phyloP scores from a whole-genome alignment of 2,888 invertebrate species.

The Phaonia tiefii region DNA sequence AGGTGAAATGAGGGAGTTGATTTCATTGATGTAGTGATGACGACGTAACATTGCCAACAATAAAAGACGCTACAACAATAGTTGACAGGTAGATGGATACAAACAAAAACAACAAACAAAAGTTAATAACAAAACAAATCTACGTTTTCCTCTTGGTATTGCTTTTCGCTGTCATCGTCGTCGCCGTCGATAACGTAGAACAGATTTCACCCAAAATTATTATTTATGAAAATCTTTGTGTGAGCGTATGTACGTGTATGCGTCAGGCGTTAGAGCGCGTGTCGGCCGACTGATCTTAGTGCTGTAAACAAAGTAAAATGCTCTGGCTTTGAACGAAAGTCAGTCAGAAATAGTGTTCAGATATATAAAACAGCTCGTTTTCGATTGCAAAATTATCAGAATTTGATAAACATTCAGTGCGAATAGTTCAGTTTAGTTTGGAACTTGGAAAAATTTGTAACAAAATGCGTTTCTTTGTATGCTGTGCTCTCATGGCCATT shows the following conservation, averaged over 20 bases:
- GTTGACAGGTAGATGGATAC: neutral
- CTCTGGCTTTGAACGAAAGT: constrained; percentile 38
- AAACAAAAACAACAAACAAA: neutral
- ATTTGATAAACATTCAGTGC: constrained; percentile 42
- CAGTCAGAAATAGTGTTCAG: neutral
- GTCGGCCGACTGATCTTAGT: no score
- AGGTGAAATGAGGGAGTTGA: constrained; percentile 37
- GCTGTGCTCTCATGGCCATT: constrained; percentile 55
- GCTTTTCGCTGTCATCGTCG: no score
- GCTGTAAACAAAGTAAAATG: neutral
- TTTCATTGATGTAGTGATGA: constrained; percentile 27
- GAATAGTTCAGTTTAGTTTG: constrained; percentile 37
- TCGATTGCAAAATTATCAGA: constrained; percentile 54
- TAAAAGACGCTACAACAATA: neutral
- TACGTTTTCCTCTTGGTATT: constrained; percentile 34
- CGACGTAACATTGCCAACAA: neutral
- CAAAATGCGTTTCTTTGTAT: constrained; percentile 69
- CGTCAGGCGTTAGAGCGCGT: no score
- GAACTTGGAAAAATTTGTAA: constrained; percentile 4
- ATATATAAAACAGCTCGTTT: constrained; percentile 46
- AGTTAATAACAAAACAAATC: constrained; percentile 12
- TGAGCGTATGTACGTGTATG: neutral
- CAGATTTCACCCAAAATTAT: constrained; percentile 45
- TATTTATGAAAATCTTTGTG: neutral
- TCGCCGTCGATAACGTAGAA: constrained; percentile 44